These are phyloP conservation scores for Myioborus miniatus DNA, from an alignment of 2,797 vertebrate species.

Conservation along the genomic window DNA sequence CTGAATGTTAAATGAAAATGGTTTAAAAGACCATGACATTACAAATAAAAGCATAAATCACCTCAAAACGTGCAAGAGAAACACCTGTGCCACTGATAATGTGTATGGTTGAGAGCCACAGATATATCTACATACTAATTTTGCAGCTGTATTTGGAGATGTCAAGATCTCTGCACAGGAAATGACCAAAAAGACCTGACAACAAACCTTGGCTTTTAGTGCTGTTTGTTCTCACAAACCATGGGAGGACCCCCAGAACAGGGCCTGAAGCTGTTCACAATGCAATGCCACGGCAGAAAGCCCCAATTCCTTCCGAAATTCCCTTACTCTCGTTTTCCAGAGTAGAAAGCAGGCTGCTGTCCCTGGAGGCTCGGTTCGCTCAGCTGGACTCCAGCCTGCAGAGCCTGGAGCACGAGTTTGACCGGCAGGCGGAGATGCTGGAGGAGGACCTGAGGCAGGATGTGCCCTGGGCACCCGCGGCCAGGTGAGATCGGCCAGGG, in stretches of 20 bases:
- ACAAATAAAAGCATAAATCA: not conserved
- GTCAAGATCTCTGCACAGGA: not conserved
- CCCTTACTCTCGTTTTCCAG: constrained; percentile 38
- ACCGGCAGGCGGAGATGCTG: constrained; percentile 35
- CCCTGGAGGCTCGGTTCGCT: constrained; percentile 69
- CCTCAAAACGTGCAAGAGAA: not conserved
- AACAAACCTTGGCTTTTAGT: not conserved
- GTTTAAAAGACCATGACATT: not conserved
- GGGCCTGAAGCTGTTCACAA: not conserved
- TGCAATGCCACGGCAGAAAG: fast-evolving
- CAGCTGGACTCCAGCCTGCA: constrained; percentile 66
- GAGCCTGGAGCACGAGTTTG: constrained; percentile 57
- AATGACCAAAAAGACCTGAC: not conserved
- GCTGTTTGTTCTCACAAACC: not conserved
- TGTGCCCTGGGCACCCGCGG: not conserved
- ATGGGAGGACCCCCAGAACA: not conserved
- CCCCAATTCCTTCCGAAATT: not conserved
- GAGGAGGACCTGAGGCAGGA: not conserved
- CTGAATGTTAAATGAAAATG: not conserved
- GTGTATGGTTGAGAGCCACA: not conserved
- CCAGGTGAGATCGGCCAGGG: not conserved
- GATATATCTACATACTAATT: fast-evolving
- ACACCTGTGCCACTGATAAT: fast-evolving
- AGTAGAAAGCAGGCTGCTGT: constrained; percentile 71
- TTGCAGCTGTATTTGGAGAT: not conserved